Evolutionary conservation across 2,888 invertebrate genomes (phyloP), one percentile per base, ranked within the genome.

Genomic region (Seladonia tumulorum): DNA sequence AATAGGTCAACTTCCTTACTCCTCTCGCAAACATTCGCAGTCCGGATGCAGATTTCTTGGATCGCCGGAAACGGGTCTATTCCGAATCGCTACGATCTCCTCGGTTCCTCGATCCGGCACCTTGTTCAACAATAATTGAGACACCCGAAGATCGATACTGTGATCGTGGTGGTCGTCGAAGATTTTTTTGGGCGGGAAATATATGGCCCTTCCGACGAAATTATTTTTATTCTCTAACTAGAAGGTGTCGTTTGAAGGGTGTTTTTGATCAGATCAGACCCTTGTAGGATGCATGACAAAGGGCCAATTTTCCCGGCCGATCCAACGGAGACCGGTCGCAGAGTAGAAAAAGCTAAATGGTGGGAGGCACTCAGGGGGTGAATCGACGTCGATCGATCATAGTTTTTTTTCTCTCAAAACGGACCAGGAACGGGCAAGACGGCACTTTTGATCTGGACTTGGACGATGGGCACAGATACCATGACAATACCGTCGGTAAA

Each of bases 401-500:
- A 35, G 7, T 35, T 39, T 39, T 35, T 63, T 60, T 71, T 47
- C 68, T 16, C 10, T 35, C 0, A 10, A 66, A 70, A 82, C 70
- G 71, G 83, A 80, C 78, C 77, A 78, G 68, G 70, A 42, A 72
- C 47, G 60, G 63, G 63, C 63, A 29, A 29, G 63, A 66, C n/a
- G 29, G 5, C 39, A 70, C 10, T 39, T 78, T 82, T 74, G 79
- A 88, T 87, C 81, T 78, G 79, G 86, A 86, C 85, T 85, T 76
- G 79, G 42, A 74, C 83, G 77, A 79, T 74, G 83, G 83, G 83
- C 83, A 80, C 83, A 79, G 71, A 45, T 79, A 83, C 74, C 73
- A 83, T 80, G 85, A 85, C 85, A 85, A 85, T 85, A 85, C 83
- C 75, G 76, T 83, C 85, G 47, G 66, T 73, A 77, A 82, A 76